These are phyloP conservation scores for Coryphaenoides rupestris DNA, from an alignment of 2,113 vertebrate species.

Conservation along the genomic window DNA sequence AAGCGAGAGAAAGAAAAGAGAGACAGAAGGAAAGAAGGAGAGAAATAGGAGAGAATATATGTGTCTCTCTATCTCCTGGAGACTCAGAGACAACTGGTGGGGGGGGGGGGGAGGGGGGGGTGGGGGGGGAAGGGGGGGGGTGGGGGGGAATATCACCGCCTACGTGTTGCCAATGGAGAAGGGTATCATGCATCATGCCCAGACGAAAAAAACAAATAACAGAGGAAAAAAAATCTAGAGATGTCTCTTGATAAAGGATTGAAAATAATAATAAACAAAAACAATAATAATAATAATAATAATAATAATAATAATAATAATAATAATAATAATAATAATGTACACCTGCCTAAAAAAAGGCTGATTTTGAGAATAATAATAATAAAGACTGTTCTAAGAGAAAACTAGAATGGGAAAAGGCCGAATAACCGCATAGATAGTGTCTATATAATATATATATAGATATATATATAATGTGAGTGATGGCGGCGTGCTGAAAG, in stretches of 20 bases:
- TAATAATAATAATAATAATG: too few relatives aligned
- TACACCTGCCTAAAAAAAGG: too few relatives aligned
- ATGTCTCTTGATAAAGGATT: too few relatives aligned
- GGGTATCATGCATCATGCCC: slow-evolving; percentile 20
- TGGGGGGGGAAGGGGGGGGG: too few relatives aligned
- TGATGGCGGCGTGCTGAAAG: slow-evolving; percentile 27
- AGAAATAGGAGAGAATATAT: slow-evolving; percentile 33
- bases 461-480: slow-evolving; percentile 46
- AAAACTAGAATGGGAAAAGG: too few relatives aligned
- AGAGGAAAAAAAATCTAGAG: neutral
- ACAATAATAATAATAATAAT: neutral
- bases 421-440: too few relatives aligned
- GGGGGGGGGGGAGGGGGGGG: too few relatives aligned
- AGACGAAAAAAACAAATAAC: neutral
- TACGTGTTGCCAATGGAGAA: slow-evolving; percentile 31
- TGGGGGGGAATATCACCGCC: neutral
- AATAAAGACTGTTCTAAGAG: too few relatives aligned
- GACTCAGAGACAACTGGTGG: neutral
- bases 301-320: too few relatives aligned
- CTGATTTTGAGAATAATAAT: too few relatives aligned
- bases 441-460: too few relatives aligned
- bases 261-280: too few relatives aligned
- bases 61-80: slow-evolving; percentile 51
- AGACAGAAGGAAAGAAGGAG: slow-evolving; percentile 12
- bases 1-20: slow-evolving; percentile 20